A percentile compares a stretch with the other conserved stretches of the same genome.
Conservation (phyloP, 2,888 invertebrate genomes). For the Stenodema calcarata region DNA sequence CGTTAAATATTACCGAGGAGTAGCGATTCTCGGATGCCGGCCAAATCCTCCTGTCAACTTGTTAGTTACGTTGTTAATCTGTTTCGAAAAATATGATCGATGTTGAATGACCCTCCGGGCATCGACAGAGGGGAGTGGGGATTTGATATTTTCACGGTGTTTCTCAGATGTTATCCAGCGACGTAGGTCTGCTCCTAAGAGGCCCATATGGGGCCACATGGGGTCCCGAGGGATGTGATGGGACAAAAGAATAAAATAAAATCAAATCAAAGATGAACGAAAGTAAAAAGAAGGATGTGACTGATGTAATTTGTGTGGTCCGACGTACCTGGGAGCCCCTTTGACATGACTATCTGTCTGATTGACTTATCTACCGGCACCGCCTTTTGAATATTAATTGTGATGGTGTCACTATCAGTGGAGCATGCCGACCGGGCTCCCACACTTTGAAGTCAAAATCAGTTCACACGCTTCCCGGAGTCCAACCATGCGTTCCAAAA, state of each 20-base stretch:
- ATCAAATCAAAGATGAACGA: neutral
- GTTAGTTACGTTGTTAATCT: conserved; percentile 38
- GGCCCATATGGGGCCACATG: conserved; percentile 19
- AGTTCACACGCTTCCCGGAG: conserved; percentile 6
- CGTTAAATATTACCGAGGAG: conserved; percentile 26
- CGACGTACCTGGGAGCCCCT: neutral
- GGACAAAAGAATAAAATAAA: conserved; percentile 38
- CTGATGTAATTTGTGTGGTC: conserved; percentile 50
- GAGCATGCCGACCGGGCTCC: conserved; percentile 16
- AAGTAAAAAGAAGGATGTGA: conserved; percentile 29
- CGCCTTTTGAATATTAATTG: conserved; percentile 48
- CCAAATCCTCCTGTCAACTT: neutral
- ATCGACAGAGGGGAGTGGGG: neutral
- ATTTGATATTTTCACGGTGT: conserved; percentile 45
- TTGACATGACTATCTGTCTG: conserved; percentile 42
- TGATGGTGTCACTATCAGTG: conserved; percentile 43
- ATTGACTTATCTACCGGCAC: conserved; percentile 44
- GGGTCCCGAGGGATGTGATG: conserved; percentile 28
- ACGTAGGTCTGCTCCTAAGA: neutral
- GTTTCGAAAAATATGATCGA: conserved; percentile 43
- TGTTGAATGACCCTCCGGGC: conserved; percentile 34
- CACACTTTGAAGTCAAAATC: neutral
- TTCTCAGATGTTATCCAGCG: conserved; percentile 25
- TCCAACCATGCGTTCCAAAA: no score
- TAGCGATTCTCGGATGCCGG: conserved; percentile 9